phyloP scores from a whole-genome alignment of 2,113 vertebrate genomes.

The Urocitellus parryii region DNA sequence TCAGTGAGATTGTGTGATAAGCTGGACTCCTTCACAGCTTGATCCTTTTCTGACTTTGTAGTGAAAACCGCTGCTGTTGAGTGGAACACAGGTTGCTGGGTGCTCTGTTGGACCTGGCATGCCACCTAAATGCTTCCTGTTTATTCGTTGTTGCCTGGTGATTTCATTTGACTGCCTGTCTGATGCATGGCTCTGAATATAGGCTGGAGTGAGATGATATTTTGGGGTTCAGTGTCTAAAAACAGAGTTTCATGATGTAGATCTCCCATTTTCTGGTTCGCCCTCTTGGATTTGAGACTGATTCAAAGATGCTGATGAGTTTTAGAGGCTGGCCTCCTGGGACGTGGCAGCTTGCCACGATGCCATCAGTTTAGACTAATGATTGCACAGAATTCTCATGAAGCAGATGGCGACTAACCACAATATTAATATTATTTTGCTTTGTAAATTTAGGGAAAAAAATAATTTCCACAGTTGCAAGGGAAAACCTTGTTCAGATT shows the following conservation, averaged over 20 bases:
- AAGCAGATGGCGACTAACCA: slow-evolving; percentile 84
- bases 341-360: slow-evolving; percentile 72
- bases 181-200: not conserved
- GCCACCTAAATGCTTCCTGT: slow-evolving; percentile 27
- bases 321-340: slow-evolving; percentile 70
- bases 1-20: slow-evolving; percentile 70
- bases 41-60: slow-evolving; percentile 70
- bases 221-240: slow-evolving; percentile 48
- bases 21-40: slow-evolving; percentile 67
- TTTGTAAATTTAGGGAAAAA: slow-evolving; percentile 77
- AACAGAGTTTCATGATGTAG: not conserved
- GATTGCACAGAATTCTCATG: slow-evolving; percentile 80
- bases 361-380: slow-evolving; percentile 83
- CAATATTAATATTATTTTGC: slow-evolving; percentile 84
- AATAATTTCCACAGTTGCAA: slow-evolving; percentile 78
- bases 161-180: not conserved
- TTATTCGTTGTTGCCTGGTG: slow-evolving; percentile 48
- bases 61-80: slow-evolving; percentile 66
- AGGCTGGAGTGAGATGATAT: not conserved
- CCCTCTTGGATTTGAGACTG: slow-evolving; percentile 43
- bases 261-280: slow-evolving; percentile 34
- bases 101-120: slow-evolving; percentile 48
- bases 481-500: slow-evolving; percentile 77
- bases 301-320: slow-evolving; percentile 60
- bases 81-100: slow-evolving; percentile 51